These are phyloP conservation scores for Pissodes strobi DNA, from an alignment of 1,140 invertebrate species.

Conservation along the genomic window DNA sequence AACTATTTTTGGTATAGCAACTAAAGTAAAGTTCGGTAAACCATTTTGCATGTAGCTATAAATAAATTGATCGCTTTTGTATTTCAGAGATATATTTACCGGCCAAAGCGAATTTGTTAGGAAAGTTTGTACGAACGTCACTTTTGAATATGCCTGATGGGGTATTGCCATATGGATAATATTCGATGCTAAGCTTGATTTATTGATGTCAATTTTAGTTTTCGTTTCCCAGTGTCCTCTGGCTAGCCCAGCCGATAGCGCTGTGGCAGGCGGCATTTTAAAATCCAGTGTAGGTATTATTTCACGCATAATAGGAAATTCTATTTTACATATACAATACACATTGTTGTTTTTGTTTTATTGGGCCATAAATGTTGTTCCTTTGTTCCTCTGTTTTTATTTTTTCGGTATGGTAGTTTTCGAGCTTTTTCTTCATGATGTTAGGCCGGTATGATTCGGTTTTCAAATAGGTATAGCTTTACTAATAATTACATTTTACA, in stretches of 20 bases:
- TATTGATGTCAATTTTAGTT: conserved; percentile 30
- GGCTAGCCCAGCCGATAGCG: conserved; percentile 22
- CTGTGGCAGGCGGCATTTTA: conserved; percentile 27
- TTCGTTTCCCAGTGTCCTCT: conserved; percentile 27
- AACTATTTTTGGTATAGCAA: too few relatives aligned
- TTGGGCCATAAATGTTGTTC: conserved; percentile 22
- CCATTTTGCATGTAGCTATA: too few relatives aligned
- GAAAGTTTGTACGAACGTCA: not conserved
- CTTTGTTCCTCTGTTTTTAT: conserved; percentile 5
- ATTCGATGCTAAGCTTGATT: conserved; percentile 29
- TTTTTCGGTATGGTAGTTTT: too few relatives aligned
- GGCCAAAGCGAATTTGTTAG: too few relatives aligned
- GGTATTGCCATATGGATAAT: conserved; percentile 24
- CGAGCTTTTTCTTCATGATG: too few relatives aligned
- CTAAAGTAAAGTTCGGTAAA: too few relatives aligned
- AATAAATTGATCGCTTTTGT: too few relatives aligned
- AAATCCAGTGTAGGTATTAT: conserved; percentile 22
- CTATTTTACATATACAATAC: conserved; percentile 29
- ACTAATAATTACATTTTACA: too few relatives aligned
- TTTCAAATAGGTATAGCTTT: too few relatives aligned
- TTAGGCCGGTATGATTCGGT: too few relatives aligned
- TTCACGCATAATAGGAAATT: conserved; percentile 31
- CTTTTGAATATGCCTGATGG: conserved; percentile 9
- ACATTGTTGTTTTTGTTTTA: conserved; percentile 31
- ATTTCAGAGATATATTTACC: too few relatives aligned